These are phyloP conservation scores for Drosophila mimica DNA, from an alignment of 2,888 invertebrate genomes.

Conservation along the genomic window DNA sequence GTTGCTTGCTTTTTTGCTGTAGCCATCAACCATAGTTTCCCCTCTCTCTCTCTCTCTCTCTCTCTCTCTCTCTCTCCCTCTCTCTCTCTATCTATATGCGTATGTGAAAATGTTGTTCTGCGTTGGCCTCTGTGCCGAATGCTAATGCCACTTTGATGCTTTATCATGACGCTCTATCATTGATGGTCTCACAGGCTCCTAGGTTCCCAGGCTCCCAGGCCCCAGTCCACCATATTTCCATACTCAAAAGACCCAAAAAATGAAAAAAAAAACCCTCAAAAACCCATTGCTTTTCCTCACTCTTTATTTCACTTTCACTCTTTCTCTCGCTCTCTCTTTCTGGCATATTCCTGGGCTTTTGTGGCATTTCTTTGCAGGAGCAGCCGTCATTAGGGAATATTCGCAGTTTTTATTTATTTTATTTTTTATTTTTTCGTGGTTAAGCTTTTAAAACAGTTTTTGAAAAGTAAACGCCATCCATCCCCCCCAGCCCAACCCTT, in stretches of 20 bases:
- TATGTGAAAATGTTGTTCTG: constrained; percentile 31
- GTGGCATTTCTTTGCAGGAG: constrained; percentile 40
- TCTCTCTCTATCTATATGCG: neutral
- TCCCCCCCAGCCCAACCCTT: neutral
- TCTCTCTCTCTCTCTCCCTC: neutral
- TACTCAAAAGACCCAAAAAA: neutral
- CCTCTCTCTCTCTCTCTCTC: neutral
- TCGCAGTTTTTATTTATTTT: constrained; percentile 59
- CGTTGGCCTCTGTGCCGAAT: constrained; percentile 27
- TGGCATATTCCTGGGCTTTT: constrained; percentile 29
- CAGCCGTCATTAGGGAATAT: constrained; percentile 78
- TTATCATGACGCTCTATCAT: constrained; percentile 59
- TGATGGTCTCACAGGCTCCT: constrained; percentile 27
- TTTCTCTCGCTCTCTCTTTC: neutral
- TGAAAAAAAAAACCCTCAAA: constrained; percentile 4
- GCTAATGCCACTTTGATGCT: constrained; percentile 44
- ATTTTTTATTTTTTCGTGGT: constrained; percentile 53
- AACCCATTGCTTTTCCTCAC: constrained; percentile 5
- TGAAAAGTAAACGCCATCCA: constrained; percentile 62
- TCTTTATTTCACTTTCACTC: neutral
- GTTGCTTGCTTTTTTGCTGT: neutral
- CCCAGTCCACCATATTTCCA: constrained; percentile 23
- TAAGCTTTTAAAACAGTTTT: constrained; percentile 80
- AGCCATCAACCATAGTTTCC: constrained; percentile 21
- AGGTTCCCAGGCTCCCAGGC: neutral